Evolutionary conservation across 2,888 invertebrate species (phyloP).

Genomic region (Drosophila antonietae): DNA sequence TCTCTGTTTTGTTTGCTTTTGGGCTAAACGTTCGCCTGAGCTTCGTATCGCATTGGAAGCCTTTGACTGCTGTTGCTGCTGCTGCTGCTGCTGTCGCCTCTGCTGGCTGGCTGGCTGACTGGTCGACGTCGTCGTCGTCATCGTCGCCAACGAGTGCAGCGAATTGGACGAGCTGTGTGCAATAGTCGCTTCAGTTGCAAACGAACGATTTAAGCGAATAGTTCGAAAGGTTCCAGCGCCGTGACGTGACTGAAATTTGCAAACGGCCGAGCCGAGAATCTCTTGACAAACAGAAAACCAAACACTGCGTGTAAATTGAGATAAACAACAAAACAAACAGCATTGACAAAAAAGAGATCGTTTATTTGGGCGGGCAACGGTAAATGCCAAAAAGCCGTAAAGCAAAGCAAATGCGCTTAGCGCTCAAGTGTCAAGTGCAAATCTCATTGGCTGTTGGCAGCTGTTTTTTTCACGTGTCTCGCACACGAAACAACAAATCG

Average conservation of each 20-base stretch:
- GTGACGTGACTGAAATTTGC: constrained; percentile 53
- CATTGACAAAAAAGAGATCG: not conserved
- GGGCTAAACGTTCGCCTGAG: constrained; percentile 38
- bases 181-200: constrained; percentile 82
- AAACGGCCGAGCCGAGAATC: constrained; percentile 33
- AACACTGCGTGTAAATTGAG: constrained; percentile 9
- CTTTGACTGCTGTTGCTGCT: constrained; percentile 29
- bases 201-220: constrained; percentile 82
- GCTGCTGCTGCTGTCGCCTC: constrained; percentile 31
- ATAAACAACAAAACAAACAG: not conserved
- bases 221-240: constrained; percentile 67
- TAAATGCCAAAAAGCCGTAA: not conserved
- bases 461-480: constrained; percentile 11
- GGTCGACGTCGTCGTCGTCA: constrained; percentile 34
- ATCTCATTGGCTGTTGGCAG: constrained; percentile 6
- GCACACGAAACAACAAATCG: constrained; percentile 5
- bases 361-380: constrained; percentile 4
- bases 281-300: not conserved
- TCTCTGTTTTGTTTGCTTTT: constrained; percentile 62
- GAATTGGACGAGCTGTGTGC: constrained; percentile 66
- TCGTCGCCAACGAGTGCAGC: constrained; percentile 61
- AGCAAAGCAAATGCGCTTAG: not conserved
- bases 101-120: constrained; percentile 39
- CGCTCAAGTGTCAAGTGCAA: constrained; percentile 8
- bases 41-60: constrained; percentile 61